Evolutionary conservation across 2,113 vertebrate species (phyloP).

Genomic region (Aplodontia rufa): DNA sequence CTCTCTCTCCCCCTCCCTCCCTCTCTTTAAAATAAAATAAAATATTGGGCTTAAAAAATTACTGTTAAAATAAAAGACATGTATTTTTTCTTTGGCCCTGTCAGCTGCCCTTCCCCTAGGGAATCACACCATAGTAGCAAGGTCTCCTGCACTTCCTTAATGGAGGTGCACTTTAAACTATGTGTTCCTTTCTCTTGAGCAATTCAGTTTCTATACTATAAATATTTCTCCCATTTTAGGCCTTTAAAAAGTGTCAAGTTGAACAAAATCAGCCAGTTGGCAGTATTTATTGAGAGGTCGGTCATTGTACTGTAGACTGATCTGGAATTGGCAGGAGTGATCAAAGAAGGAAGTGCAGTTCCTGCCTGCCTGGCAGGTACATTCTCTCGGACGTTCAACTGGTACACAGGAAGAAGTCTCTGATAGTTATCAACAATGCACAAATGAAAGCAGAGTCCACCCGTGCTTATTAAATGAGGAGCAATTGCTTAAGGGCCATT

Average conservation of each 20-base stretch:
- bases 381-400: not conserved
- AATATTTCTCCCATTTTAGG: not conserved
- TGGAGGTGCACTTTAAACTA: not conserved
- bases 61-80: no score
- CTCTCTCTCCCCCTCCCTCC: no score
- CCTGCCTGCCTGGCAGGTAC: not conserved
- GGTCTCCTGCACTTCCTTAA: not conserved
- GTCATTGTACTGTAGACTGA: not conserved
- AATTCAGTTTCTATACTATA: not conserved
- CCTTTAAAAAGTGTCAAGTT: conserved; percentile 22
- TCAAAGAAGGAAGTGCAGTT: not conserved
- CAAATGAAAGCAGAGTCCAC: not conserved
- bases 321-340: not conserved
- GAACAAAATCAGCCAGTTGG: not conserved
- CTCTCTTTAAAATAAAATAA: no score
- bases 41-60: no score
- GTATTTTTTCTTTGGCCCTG: not conserved
- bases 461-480: not conserved
- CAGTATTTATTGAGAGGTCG: not conserved
- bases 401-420: not conserved
- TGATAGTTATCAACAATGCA: not conserved
- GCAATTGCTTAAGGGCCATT: not conserved
- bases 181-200: not conserved
- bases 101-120: not conserved
- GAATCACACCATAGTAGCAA: not conserved